Percentiles rank a stretch among this genome's conserved stretches.
These are phyloP conservation scores for Ptychoptera contaminata DNA, from an alignment of 2,888 invertebrate genomes.

Conservation along the genomic window DNA sequence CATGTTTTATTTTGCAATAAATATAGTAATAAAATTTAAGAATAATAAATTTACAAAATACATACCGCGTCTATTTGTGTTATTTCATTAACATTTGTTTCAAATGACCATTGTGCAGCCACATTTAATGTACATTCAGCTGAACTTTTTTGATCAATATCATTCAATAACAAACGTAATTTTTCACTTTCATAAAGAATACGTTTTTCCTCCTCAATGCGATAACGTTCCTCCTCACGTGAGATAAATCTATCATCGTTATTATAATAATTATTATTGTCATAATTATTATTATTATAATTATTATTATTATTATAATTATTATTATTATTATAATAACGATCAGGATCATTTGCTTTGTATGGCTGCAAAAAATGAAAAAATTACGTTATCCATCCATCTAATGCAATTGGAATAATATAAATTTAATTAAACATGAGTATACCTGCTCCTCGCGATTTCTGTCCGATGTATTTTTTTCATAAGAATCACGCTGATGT, in stretches of 20 bases:
- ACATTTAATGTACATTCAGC: constrained; percentile 73
- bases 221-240: constrained; percentile 35
- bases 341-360: constrained; percentile 12
- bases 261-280: constrained; percentile 18
- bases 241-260: constrained; percentile 25
- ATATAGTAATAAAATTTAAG: constrained; percentile 1
- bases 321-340: constrained; percentile 2
- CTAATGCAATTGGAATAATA: no score
- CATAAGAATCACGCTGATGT: neutral
- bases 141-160: constrained; percentile 59
- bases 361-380: constrained; percentile 6
- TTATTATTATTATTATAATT: constrained; percentile 17
- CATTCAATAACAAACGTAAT: constrained; percentile 39
- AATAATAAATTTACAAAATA: constrained; percentile 15
- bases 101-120: constrained; percentile 79
- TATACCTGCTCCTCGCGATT: constrained; percentile 9
- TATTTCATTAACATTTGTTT: constrained; percentile 70
- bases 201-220: constrained; percentile 28
- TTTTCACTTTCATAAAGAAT: constrained; percentile 26
- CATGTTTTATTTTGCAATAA: neutral
- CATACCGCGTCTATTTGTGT: constrained; percentile 74
- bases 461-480: no score
- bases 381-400: no score
- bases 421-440: constrained; percentile 6
- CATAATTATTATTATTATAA: constrained; percentile 22